A percentile compares a stretch with the other conserved stretches of the same genome.
Evolutionary conservation across 2,797 vertebrate genomes (phyloP).

Genomic region (Peromyscus aztecus): DNA sequence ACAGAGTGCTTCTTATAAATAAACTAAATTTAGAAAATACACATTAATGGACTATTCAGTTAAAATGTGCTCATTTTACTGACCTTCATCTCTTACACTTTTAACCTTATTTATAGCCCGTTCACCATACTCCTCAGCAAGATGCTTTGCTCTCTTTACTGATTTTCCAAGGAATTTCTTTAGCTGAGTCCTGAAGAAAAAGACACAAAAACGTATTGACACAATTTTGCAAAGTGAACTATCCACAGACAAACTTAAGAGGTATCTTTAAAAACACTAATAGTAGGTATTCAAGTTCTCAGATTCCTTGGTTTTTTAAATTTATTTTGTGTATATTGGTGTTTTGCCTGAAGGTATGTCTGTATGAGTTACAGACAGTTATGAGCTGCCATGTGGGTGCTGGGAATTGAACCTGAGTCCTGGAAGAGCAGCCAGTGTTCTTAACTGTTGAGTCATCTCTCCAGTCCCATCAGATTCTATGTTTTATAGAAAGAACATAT

Average conservation of each 20-base stretch:
- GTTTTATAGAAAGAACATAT: conserved; percentile 51
- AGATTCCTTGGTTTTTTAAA: conserved; percentile 42
- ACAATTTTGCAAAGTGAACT: conserved; percentile 50
- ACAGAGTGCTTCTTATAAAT: conserved; percentile 52
- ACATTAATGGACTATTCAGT: conserved; percentile 48
- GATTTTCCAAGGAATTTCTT: conserved; percentile 99
- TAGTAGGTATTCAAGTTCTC: conserved; percentile 14
- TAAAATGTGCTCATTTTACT: conserved; percentile 60
- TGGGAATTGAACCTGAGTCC: neutral
- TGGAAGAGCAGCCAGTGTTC: neutral
- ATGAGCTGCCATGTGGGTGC: neutral
- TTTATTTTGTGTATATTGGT: neutral
- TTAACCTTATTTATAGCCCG: conserved; percentile 99
- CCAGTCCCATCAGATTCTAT: neutral
- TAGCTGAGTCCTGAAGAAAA: conserved; percentile 93
- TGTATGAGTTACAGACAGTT: neutral
- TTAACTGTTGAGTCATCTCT: neutral
- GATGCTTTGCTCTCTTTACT: conserved; percentile 97
- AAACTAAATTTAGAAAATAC: conserved; percentile 51
- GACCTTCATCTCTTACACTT: conserved; percentile 98
- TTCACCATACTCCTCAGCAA: conserved; percentile 98
- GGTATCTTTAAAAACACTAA: conserved; percentile 31
- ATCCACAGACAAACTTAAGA: conserved; percentile 50
- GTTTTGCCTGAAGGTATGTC: neutral
- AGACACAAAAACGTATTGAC: conserved; percentile 28